These are phyloP conservation scores for Ploceus nigricollis DNA, from an alignment of 2,113 vertebrate species.

Conservation along the genomic window DNA sequence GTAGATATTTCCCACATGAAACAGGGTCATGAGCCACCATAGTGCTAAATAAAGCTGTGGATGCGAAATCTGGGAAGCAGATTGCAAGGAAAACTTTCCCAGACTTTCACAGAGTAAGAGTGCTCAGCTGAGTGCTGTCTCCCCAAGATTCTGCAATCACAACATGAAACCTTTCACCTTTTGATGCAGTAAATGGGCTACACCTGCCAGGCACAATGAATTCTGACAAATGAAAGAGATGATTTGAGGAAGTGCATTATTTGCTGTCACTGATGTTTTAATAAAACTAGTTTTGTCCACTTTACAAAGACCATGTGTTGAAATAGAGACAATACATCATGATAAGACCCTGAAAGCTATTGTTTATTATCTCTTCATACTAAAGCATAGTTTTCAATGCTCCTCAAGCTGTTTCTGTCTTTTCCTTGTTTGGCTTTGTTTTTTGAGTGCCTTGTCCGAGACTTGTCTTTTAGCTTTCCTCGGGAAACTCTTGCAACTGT, in stretches of 20 bases:
- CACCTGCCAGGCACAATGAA: neutral
- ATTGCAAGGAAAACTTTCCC: neutral
- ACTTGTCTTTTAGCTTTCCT: neutral
- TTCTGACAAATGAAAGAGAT: neutral
- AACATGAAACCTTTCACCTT: neutral
- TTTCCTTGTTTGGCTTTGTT: slow-evolving; percentile 30
- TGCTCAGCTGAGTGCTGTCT: neutral
- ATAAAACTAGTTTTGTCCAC: neutral
- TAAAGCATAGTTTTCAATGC: neutral
- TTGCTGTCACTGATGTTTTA: neutral
- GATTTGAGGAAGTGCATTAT: neutral
- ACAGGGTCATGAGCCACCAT: neutral
- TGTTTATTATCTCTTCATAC: slow-evolving; percentile 28
- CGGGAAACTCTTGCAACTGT: neutral
- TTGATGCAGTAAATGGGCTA: neutral
- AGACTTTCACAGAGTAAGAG: neutral
- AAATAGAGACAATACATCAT: neutral
- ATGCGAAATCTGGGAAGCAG: neutral
- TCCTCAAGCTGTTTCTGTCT: neutral
- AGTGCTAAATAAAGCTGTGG: neutral
- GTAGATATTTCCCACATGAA: neutral
- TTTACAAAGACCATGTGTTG: slow-evolving; percentile 22
- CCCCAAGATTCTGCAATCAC: neutral
- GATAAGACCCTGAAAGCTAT: neutral
- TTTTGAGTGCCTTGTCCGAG: neutral